Evolutionary conservation across 2,888 invertebrate genomes (phyloP).

Genomic region (Siphlonurus alternatus): DNA sequence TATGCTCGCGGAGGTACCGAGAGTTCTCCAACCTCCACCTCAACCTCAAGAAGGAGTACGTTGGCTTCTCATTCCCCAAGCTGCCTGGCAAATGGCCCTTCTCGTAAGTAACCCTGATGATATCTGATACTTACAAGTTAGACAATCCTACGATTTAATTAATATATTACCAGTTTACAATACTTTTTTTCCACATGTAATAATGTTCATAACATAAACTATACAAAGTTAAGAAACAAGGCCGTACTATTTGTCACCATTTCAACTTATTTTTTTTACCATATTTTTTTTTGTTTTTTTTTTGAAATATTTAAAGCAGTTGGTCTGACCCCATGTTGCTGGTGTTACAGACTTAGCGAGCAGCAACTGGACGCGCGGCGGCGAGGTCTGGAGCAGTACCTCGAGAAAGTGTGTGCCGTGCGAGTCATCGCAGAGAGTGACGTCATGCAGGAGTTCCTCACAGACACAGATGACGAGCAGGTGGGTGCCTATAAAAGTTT

Average conservation of each 20-base stretch:
- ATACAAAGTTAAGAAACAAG: background rate
- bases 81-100: conserved; percentile 98
- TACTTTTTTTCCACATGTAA: background rate
- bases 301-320: background rate
- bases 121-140: background rate
- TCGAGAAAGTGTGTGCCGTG: conserved; percentile 96
- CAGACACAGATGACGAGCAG: conserved; percentile 69
- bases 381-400: conserved; percentile 88
- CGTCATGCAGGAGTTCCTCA: conserved; percentile 92
- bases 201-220: background rate
- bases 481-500: conserved; percentile 18
- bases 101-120: conserved; percentile 37
- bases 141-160: no score
- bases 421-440: conserved; percentile 96
- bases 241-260: background rate
- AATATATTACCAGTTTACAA: no score
- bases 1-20: conserved; percentile 89
- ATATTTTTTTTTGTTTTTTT: background rate
- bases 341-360: conserved; percentile 51
- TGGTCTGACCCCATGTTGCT: no score
- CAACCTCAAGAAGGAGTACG: conserved; percentile 81
- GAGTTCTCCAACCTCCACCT: conserved; percentile 86
- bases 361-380: conserved; percentile 91
- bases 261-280: background rate
- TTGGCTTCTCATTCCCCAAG: conserved; percentile 92